Evolutionary conservation across 2,888 invertebrate species (phyloP).

Genomic region (Pyrrhosoma nymphula): DNA sequence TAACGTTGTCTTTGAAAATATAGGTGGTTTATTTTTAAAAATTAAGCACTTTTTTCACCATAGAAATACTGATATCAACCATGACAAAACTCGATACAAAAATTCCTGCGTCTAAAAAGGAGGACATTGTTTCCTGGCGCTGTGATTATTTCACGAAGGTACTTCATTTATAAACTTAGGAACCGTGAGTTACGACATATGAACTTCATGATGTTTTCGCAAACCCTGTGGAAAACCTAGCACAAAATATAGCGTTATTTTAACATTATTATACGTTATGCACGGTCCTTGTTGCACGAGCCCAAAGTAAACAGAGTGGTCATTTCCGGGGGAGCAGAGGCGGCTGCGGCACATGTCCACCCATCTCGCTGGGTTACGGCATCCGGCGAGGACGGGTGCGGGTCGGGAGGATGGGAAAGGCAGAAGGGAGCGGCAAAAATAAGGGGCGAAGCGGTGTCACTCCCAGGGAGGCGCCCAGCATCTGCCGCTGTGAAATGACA

Average conservation of each 20-base stretch:
- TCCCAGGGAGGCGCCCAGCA: neutral
- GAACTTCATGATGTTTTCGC: neutral
- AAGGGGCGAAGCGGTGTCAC: neutral
- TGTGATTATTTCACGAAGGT: neutral
- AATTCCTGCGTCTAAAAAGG: too few relatives aligned
- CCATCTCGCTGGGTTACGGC: slow-evolving; percentile 17
- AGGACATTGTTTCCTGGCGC: neutral
- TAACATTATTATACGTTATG: neutral
- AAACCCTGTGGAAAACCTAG: neutral
- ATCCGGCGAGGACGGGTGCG: neutral
- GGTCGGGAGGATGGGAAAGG: neutral
- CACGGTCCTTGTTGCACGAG: neutral
- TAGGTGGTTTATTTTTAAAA: too few relatives aligned
- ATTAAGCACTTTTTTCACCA: too few relatives aligned
- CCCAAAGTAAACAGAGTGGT: neutral
- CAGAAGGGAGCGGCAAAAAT: neutral
- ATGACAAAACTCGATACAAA: too few relatives aligned
- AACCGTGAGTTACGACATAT: neutral
- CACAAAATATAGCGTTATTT: neutral
- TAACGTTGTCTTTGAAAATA: too few relatives aligned
- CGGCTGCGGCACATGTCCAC: neutral
- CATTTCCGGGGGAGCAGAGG: neutral
- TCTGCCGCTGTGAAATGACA: neutral
- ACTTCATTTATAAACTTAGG: neutral
- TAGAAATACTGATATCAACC: too few relatives aligned